Base-by-base conservation (phyloP, 2,113 vertebrate genomes). In the Cygnus buccinator region DNA sequence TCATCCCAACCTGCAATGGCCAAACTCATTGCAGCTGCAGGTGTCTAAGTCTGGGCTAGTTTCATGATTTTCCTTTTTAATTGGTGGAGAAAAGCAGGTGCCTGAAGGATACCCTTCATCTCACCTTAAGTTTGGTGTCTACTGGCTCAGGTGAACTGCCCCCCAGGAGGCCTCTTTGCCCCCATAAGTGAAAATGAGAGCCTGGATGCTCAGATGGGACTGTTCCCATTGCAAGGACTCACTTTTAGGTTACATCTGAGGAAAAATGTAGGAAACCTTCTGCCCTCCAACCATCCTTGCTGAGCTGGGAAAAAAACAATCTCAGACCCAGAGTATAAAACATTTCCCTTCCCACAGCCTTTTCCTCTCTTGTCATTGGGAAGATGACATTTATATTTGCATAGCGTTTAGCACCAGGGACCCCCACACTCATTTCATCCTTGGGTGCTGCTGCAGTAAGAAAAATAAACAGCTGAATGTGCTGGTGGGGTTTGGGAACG, bases 271-370 rank as follows among this genome's bases (percentile, higher is more conserved):
- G 63, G 63, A 77, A 72, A 84, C 43, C 39, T 83, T 72, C 55
- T 93, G 88, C 83, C 46, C 79, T 81, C 22, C 46, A 29, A 4
- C 26, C 59, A 25, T 68, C 76, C 76, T 88, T 20, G 46, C 82
- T 52, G 92, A 88, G 79, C 68, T 93, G 88, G 86, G 76, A 92
- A 96, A 86, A 84, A 93, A 88, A 74, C 41, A 55, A 31, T 63
- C 29, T 74, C 68, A 80, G 63, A 35, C 68, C 35, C 10, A 84
- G 68, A 2, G 1, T 46, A 62, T 39, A 52, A 86, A 92, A 71
- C 61, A 59, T 55, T 95, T 96, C 94, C 82, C 92, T 90, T 94
- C 93, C 93, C 92, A 83, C 93, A 97, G 82, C 29, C 76, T 83
- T 86, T 71, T 74, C 43, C 85, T 78, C 37, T 70, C 82, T 70